Conservation (phyloP, 2,797 vertebrate species). For the Sebastiscus albofasciatus region DNA sequence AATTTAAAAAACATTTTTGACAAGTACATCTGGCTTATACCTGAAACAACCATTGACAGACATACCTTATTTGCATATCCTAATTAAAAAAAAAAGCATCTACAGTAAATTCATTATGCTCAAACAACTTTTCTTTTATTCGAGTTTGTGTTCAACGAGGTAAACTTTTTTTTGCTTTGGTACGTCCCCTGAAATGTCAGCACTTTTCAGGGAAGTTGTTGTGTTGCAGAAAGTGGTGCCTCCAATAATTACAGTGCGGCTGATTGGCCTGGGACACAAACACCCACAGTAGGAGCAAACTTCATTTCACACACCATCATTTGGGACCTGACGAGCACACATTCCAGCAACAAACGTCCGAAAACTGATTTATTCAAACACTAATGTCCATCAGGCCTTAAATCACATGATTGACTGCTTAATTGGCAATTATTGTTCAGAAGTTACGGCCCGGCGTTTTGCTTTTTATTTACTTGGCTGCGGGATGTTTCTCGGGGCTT, state of each 20-base stretch:
- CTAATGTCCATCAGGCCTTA: not conserved
- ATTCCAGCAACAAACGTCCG: not conserved
- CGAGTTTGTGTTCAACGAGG: not conserved
- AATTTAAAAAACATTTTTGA: constrained; percentile 29
- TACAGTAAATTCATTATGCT: constrained; percentile 12
- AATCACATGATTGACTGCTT: not conserved
- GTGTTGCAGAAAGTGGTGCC: constrained; percentile 23
- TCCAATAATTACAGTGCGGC: constrained; percentile 32
- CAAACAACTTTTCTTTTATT: not conserved
- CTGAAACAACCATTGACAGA: constrained; percentile 9
- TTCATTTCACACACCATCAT: not conserved
- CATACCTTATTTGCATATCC: constrained; percentile 33
- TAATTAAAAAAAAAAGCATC: constrained; percentile 38
- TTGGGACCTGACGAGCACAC: not conserved
- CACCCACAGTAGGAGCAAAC: not conserved
- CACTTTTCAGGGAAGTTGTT: constrained; percentile 13
- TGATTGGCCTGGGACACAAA: constrained; percentile 27
- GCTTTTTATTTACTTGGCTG: not conserved
- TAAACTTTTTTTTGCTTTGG: constrained; percentile 4
- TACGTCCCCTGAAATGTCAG: constrained; percentile 30
- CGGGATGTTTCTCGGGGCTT: not conserved
- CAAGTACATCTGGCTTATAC: constrained; percentile 25
- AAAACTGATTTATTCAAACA: not conserved
- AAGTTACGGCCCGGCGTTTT: not conserved
- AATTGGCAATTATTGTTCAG: not conserved